These are phyloP conservation scores for Tapirus indicus DNA, from an alignment of 2,797 vertebrate species.

Conservation along the genomic window DNA sequence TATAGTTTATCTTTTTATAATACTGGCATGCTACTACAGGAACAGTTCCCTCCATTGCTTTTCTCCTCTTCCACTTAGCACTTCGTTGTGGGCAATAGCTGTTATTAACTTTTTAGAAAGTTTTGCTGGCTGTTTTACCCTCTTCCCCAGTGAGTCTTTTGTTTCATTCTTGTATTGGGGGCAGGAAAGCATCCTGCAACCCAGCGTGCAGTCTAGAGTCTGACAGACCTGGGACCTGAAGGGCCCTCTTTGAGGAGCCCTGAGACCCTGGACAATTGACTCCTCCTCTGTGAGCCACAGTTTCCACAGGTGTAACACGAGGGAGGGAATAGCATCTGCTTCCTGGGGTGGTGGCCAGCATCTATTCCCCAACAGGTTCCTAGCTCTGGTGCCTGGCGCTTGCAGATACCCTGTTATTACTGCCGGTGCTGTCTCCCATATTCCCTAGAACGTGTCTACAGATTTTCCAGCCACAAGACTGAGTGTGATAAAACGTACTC, in stretches of 20 bases:
- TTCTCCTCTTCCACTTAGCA: background rate
- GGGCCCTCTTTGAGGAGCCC: background rate
- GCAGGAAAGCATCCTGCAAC: background rate
- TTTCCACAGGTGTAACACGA: background rate
- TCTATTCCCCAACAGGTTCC: background rate
- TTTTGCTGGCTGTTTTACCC: background rate
- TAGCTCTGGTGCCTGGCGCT: background rate
- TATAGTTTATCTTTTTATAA: background rate
- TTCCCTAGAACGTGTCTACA: background rate
- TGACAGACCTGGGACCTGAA: background rate
- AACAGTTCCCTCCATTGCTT: background rate
- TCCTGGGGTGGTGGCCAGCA: background rate
- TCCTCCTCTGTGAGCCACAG: background rate
- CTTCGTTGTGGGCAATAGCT: background rate
- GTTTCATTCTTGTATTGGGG: background rate
- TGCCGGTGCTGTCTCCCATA: background rate
- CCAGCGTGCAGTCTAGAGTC: background rate
- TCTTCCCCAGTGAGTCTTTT: background rate
- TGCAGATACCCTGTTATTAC: background rate
- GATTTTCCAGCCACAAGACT: too few species aligned
- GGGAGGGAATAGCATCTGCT: background rate
- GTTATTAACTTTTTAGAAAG: background rate
- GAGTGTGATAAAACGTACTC: background rate
- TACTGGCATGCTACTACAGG: background rate
- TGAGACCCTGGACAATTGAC: background rate